These are phyloP conservation scores for Cryptotermes secundus DNA, from an alignment of 1,140 invertebrate species.

Conservation along the genomic window DNA sequence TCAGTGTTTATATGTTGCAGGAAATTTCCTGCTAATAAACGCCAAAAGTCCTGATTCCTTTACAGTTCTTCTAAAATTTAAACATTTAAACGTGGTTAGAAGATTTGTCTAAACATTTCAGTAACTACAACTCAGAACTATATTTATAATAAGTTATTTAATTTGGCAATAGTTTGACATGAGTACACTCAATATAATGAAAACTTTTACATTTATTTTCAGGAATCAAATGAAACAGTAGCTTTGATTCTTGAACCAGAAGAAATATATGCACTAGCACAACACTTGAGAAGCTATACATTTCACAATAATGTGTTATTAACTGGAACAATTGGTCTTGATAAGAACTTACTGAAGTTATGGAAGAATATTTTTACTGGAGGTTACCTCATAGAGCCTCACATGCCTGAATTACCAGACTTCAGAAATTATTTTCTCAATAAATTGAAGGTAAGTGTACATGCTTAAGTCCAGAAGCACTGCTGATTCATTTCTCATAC, in stretches of 20 bases:
- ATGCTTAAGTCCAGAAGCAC: too few relatives aligned
- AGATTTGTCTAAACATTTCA: too few relatives aligned
- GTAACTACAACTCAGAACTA: too few relatives aligned
- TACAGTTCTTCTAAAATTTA: too few relatives aligned
- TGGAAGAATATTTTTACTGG: constrained; percentile 27
- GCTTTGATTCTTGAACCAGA: constrained; percentile 31
- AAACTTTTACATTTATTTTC: background rate
- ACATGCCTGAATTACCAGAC: constrained; percentile 31
- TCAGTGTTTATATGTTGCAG: too few relatives aligned
- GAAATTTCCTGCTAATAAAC: too few relatives aligned
- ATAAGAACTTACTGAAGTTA: constrained; percentile 26
- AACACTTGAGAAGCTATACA: constrained; percentile 29
- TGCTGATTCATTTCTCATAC: too few relatives aligned
- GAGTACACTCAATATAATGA: background rate
- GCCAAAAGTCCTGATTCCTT: too few relatives aligned
- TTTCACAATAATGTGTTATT: background rate
- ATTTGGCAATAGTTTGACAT: too few relatives aligned
- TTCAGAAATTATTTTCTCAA: constrained; percentile 25
- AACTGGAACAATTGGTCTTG: constrained; percentile 17
- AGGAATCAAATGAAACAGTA: constrained; percentile 25
- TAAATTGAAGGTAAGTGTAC: background rate
- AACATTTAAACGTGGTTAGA: too few relatives aligned
- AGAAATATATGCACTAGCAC: constrained; percentile 23
- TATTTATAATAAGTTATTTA: too few relatives aligned
- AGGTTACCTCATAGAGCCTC: constrained; percentile 26